Evolutionary conservation across 2,888 invertebrate genomes (phyloP).

Genomic region (Physocephala rufipes): DNA sequence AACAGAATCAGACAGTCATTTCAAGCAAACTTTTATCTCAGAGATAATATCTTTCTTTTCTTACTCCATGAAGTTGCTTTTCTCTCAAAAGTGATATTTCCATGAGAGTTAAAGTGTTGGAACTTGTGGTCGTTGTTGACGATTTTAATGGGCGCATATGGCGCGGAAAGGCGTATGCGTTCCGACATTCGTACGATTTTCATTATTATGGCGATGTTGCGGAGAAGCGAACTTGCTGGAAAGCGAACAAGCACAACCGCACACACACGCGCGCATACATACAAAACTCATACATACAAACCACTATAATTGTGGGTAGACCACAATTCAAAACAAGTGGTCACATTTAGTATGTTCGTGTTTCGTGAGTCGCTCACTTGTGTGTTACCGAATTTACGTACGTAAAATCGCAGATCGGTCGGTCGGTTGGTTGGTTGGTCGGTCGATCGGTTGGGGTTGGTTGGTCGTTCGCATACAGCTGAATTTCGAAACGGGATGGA

Average conservation of each 20-base stretch:
- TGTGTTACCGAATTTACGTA: slow-evolving; percentile 41
- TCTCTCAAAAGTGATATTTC: slow-evolving; percentile 36
- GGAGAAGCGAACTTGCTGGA: neutral
- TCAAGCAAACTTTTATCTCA: slow-evolving; percentile 19
- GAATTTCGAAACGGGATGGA: slow-evolving; percentile 11
- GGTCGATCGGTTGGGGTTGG: neutral
- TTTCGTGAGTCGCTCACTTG: slow-evolving; percentile 50
- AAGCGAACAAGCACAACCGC: too few relatives aligned
- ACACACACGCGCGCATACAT: too few relatives aligned
- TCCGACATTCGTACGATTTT: slow-evolving; percentile 36
- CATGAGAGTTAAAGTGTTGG: slow-evolving; percentile 36
- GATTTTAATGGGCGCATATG: slow-evolving; percentile 19
- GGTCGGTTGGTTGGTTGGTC: too few relatives aligned
- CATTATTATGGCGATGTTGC: slow-evolving; percentile 23
- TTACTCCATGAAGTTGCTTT: slow-evolving; percentile 41
- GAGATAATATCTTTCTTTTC: slow-evolving; percentile 38
- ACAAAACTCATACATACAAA: too few relatives aligned
- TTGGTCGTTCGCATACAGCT: too few relatives aligned
- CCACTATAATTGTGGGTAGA: slow-evolving; percentile 43
- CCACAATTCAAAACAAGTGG: slow-evolving; percentile 50
- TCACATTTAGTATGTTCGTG: slow-evolving; percentile 51
- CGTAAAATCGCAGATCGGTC: slow-evolving; percentile 29
- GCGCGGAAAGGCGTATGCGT: slow-evolving; percentile 13
- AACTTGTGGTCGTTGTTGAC: slow-evolving; percentile 2
- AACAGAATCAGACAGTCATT: slow-evolving; percentile 29